Base-by-base conservation (phyloP, 2,113 vertebrate species). In the Meles meles region DNA sequence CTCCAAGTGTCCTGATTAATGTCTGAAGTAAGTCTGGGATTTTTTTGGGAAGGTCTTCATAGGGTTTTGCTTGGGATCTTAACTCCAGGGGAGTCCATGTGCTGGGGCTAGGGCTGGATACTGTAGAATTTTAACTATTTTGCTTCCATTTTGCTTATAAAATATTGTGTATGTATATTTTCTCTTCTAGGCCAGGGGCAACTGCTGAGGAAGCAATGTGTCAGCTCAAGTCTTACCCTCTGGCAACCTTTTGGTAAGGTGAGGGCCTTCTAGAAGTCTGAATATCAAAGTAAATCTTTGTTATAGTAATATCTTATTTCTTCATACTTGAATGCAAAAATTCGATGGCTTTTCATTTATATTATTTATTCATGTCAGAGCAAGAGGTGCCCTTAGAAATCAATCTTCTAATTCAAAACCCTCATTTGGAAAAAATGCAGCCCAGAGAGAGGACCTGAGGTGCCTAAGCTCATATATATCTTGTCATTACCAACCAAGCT, bases 311-410 rank as follows among this genome's bases (percentile, higher is more conserved):
- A 42, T 69, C 72, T 93, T 71, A 65, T 42, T 81, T 93, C 65
- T 97, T 94, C 80, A 77, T 52, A 69, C 67, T 92, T n/a, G 21
- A 94, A 76, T 59, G 79, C 61, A 65, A 31, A 92, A 25, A 29
- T 83, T 83, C 93, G 83, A 76, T 93, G 95, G 55, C 47, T 95
- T 97, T 94, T 96, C 86, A 87, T 71, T 95, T 95, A 39, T 65
- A 37, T 80, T 83, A 74, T 89, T 94, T 83, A 92, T 29, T 92
- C 47, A 27, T 74, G 47, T 71, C 72, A 89, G 79, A 80, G 15
- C 42, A 80, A 11, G 79, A 92, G 31, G 29, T 88, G 87, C 25
- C 82, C 67, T 89, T 83, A 74, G 49, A 93, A 94, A 94, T 93
- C 37, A 85, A 88, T 88, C 90, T 97, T 88, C 63, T 77, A 29